Base-by-base conservation (phyloP, 35 echinoderm and acorn worm genomes). In the Stichopus chloronotus region DNA sequence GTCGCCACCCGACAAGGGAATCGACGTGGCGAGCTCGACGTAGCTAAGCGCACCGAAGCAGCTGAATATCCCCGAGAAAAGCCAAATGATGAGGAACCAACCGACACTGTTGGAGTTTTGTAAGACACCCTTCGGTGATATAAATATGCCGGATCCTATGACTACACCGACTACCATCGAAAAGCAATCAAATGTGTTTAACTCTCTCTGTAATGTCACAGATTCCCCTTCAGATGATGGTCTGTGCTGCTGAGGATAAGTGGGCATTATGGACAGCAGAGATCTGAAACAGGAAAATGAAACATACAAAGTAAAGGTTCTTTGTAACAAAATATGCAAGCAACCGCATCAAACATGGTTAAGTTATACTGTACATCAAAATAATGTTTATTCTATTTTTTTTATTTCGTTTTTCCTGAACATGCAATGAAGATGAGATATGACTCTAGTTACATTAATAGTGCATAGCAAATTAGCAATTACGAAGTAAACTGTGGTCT, bases 111-210 rank as follows among this genome's bases (percentile, higher is more conserved):
- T 81, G 4, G 85, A 84, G 52, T 93, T 87, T 43, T 57, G 25
- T 25, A 95, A 61, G 55, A 98, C 90, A 16, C 96, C 96, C 22
- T 98, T 98, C 3, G 96, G 96, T 19, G 96, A 95, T 52, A 98
- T 92, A 63, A 98, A 98, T 52, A 98, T 98, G 0, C 96, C 96
- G 5, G 96, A 92, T 14, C 96, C 96, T 5, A 98, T 96, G 22
- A 94, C 92, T n/a, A 81, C 68, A 25, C 96, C 96, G 78, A 95
- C 92, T 13, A 98, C 90, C n/a, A 98, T 72, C 25, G 91, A 89
- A 79, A 95, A 93, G 52, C 96, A 95, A 21, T 90, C 92, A 59
- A 63, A 69, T 2, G 94, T 54, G 19, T 91, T 87, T 3, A 98
- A 57, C 76, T 98, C 63, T 59, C 60, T 89, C 43, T 17, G 57